Evolutionary conservation across 2,113 vertebrate species (phyloP).

Genomic region (Naja naja): DNA sequence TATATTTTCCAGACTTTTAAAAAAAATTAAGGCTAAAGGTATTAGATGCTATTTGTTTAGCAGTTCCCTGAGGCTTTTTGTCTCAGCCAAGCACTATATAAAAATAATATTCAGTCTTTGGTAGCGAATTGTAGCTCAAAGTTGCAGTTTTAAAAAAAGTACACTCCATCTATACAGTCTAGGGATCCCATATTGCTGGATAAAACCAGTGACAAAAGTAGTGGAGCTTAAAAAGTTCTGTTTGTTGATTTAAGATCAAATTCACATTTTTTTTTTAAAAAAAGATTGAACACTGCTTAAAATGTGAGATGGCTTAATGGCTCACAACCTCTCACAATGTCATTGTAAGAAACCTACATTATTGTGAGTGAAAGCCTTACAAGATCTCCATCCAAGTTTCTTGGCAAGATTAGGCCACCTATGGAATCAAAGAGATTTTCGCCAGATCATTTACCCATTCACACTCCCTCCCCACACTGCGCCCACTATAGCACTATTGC

Average conservation of each 20-base stretch:
- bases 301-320: constrained; percentile 9
- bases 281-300: constrained; percentile 12
- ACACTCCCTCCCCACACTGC: not conserved
- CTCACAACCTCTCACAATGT: not conserved
- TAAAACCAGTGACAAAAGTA: constrained; percentile 31
- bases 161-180: constrained; percentile 31
- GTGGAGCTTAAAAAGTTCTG: constrained; percentile 8
- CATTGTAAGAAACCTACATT: not conserved
- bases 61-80: constrained; percentile 71
- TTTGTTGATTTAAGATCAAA: constrained; percentile 30
- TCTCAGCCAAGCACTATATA: constrained; percentile 45
- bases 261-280: not conserved
- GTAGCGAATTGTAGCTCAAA: constrained; percentile 3
- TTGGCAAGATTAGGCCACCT: constrained; percentile 20
- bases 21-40: constrained; percentile 38
- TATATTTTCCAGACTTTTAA: not conserved
- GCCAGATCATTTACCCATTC: not conserved
- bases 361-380: constrained; percentile 30
- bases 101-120: constrained; percentile 18
- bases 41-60: constrained; percentile 61
- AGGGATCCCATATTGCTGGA: constrained; percentile 6
- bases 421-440: constrained; percentile 51
- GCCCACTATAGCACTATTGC: not conserved
- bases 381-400: constrained; percentile 10
- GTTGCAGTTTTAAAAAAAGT: constrained; percentile 22